phyloP scores from a whole-genome alignment of 1,140 invertebrate species.

The Drosophila watanabei region DNA sequence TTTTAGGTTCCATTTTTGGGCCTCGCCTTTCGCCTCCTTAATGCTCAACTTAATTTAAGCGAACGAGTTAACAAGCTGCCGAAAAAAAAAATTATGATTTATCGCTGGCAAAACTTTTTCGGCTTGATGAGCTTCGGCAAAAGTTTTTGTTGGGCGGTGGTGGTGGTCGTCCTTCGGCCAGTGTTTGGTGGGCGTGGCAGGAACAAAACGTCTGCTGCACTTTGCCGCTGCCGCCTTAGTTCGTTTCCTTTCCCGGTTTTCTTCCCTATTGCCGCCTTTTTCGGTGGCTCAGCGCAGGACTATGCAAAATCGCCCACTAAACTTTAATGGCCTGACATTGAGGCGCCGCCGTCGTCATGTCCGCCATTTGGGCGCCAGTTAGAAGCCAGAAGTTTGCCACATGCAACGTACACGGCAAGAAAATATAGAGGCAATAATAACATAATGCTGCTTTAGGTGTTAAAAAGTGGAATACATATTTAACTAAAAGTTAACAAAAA shows the following conservation, averaged over 20 bases:
- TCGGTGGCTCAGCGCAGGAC: slow-evolving; percentile 24
- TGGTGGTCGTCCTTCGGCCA: slow-evolving; percentile 8
- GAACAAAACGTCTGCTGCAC: slow-evolving; percentile 56
- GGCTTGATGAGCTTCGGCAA: slow-evolving; percentile 58
- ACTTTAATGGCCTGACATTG: slow-evolving; percentile 81
- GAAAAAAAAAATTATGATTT: slow-evolving; percentile 69
- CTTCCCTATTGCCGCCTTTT: slow-evolving; percentile 28
- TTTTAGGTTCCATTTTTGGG: slow-evolving; percentile 29
- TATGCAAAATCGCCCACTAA: slow-evolving; percentile 74
- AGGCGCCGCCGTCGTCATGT: slow-evolving; percentile 66
- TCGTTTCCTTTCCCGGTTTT: slow-evolving; percentile 27
- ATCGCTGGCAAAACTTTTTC: slow-evolving; percentile 62
- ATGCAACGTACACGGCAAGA: slow-evolving; percentile 42
- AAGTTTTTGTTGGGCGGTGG: slow-evolving; percentile 22
- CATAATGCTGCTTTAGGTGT: no score
- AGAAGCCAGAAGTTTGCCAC: slow-evolving; percentile 69
- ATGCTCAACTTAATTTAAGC: slow-evolving; percentile 78
- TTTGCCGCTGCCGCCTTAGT: slow-evolving; percentile 18
- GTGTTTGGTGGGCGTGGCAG: slow-evolving; percentile 14
- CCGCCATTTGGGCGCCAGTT: slow-evolving; percentile 77
- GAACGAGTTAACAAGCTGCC: slow-evolving; percentile 75
- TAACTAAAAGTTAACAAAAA: no score
- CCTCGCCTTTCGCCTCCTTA: slow-evolving; percentile 18
- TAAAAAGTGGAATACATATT: no score
- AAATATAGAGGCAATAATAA: neutral